Evolutionary conservation across 2,888 invertebrate species (phyloP), one percentile per base, ranked within the genome.

Genomic region (Coleophora flavipennella): DNA sequence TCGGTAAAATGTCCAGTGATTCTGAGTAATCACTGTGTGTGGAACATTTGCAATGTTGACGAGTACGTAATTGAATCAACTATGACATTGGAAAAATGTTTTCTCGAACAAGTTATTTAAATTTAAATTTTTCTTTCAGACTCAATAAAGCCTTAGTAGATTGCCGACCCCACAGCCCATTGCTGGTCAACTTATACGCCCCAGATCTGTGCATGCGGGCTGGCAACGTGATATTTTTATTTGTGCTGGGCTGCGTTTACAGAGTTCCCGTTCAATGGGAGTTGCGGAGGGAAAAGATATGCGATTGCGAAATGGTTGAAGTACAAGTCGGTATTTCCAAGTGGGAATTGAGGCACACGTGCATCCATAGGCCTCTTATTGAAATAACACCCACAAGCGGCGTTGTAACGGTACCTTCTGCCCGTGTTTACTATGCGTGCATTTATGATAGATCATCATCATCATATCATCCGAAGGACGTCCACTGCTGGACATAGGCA

Each of bases 21-120:
- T 47, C 57, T 84, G 39, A 83, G 80, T 48, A 78, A 84, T 52
- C 73, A 84, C 44, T 80, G 79, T 47, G 63, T 83, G 36, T 83
- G 84, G 84, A 81, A 78, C 48, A 71, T 83, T 27, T 54, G 65
- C n/a, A 83, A 84, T 43, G 62, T 84, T 0, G 63, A 74, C 13
- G 76, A 70, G 85, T 84, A 53, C 53, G 84, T 73, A 48, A 20
- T 20, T 20, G 20, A 20, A 20, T 6, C 3, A 6, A 4, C 3
- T 4, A 20, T 20, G 20, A 20, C 20, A 20, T 6, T 20, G 20
- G 20, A 20, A 4, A n/a, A n/a, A n/a, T n/a, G n/a, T n/a, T n/a
- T n/a, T n/a, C n/a, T n/a, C n/a, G n/a, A n/a, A n/a, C n/a, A n/a
- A n/a, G n/a, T n/a, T n/a, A n/a, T n/a, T n/a, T 6, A 4, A 20